These are phyloP conservation scores for Oryzias woworae DNA, from an alignment of 2,113 vertebrate genomes.

Conservation along the genomic window DNA sequence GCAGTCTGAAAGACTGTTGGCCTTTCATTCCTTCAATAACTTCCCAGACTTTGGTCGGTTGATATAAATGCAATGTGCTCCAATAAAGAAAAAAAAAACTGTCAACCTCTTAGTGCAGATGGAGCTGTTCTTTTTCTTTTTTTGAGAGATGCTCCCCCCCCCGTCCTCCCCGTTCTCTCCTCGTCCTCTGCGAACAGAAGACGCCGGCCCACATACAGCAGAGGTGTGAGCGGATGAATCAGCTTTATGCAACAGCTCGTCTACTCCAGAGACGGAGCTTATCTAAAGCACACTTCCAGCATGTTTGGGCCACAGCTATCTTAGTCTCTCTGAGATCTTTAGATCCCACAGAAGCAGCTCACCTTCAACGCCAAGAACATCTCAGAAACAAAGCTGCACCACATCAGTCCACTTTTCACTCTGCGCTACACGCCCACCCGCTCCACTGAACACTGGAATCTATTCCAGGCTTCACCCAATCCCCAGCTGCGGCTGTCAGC, in stretches of 20 bases:
- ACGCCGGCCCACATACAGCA: conserved; percentile 41
- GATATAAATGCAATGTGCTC: too few species aligned
- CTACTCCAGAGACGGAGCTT: conserved; percentile 25
- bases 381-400: conserved; percentile 7
- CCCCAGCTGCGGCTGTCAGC: conserved; percentile 1
- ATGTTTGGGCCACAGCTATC: conserved; percentile 50
- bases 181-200: conserved; percentile 20
- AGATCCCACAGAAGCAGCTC: conserved; percentile 16
- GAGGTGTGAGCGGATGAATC: conserved; percentile 56
- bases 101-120: conserved; percentile 28
- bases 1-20: too few species aligned
- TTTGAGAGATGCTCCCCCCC: conserved; percentile 1
- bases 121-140: background rate
- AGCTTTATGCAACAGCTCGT: conserved; percentile 56
- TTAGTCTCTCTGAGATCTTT: conserved; percentile 28
- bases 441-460: conserved; percentile 8
- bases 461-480: conserved; percentile 1
- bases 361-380: conserved; percentile 2
- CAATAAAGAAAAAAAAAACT: conserved; percentile 48
- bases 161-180: conserved; percentile 7
- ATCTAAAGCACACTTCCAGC: conserved; percentile 27
- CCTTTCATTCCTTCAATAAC: too few species aligned
- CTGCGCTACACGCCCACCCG: background rate
- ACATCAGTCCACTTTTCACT: background rate
- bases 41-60: too few species aligned